Base-by-base conservation (phyloP, 1,140 invertebrate species). In the Campoletis sonorensis region DNA sequence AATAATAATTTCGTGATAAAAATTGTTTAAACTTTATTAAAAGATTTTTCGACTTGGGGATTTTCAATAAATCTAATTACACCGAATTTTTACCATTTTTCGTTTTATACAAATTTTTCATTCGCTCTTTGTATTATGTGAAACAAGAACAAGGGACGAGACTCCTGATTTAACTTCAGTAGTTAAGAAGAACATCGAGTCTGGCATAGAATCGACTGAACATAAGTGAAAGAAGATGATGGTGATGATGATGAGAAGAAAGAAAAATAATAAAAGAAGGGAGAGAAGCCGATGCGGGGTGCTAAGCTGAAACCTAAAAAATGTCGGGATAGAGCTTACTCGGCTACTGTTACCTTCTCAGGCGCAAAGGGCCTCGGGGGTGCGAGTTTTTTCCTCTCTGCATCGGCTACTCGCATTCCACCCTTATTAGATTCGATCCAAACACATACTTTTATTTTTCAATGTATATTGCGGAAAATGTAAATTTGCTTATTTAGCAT, bases 231-330 rank as follows among this genome's bases (percentile, higher is more conserved):
- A 76, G 23, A 30, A 73, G 67, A 79, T 23, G 54, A 58, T 23
- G 61, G 27, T 15, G 61, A 64, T 11, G 58, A 64, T 26, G 58
- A 64, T 11, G 58, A 64, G 4, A 21, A 64, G 11, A 26, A 79
- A 54, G n/a, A 45, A 79, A 27, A 81, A 40, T 70, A 82, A 58
- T n/a, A 73, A 45, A 68, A 77, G 40, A 26, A 75, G 4, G 45
- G 77, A 75, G 85, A 77, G 89, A 90, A 90, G 89, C 88, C 89
- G 87, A 89, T 84, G 88, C 83, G 81, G 87, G 86, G 87, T 85
- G 89, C 85, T 92, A 92, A 91, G 88, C 91, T 84, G 91, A 92
- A 92, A 86, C 88, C 90, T 86, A 27, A 81, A 84, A 92, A 92
- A 87, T 91, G 87, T 84, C 83, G 58, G 23, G 61, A 64, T 82